These are phyloP conservation scores for Cheirogaleus medius DNA, from an alignment of 2,113 vertebrate species.

Conservation along the genomic window DNA sequence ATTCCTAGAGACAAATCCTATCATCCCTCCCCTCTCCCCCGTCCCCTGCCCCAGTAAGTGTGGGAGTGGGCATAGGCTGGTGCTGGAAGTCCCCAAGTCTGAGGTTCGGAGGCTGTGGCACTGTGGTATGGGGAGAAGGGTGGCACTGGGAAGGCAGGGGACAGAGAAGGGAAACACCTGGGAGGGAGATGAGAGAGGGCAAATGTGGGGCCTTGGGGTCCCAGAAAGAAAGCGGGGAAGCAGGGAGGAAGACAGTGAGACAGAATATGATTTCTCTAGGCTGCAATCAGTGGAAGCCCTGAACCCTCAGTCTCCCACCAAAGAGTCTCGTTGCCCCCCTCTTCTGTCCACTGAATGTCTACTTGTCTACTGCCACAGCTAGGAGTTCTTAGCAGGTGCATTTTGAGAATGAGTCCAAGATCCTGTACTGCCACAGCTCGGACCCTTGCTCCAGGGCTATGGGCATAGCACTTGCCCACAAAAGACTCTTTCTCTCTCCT, in stretches of 20 bases:
- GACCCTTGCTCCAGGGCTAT: background rate
- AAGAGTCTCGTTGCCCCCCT: background rate
- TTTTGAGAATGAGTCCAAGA: background rate
- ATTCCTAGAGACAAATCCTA: background rate
- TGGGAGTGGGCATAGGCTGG: background rate
- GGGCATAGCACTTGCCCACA: background rate
- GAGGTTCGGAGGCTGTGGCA: background rate
- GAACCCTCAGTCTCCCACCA: background rate
- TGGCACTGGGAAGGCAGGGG: background rate
- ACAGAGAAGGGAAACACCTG: background rate
- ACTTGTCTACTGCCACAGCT: background rate
- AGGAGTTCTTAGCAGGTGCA: background rate
- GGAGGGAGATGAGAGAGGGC: background rate
- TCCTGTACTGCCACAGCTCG: background rate
- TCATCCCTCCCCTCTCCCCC: background rate
- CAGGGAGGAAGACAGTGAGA: background rate
- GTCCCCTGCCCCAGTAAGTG: background rate
- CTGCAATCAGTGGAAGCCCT: background rate
- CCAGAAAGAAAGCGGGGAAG: background rate
- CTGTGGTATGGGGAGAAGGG: background rate
- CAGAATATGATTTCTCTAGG: background rate
- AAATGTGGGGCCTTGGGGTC: background rate
- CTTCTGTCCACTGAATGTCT: background rate
- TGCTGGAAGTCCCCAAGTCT: background rate
- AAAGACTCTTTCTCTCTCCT: background rate